phyloP scores from a whole-genome alignment of 2,113 vertebrate species.

The Phrynocephalus versicolor region DNA sequence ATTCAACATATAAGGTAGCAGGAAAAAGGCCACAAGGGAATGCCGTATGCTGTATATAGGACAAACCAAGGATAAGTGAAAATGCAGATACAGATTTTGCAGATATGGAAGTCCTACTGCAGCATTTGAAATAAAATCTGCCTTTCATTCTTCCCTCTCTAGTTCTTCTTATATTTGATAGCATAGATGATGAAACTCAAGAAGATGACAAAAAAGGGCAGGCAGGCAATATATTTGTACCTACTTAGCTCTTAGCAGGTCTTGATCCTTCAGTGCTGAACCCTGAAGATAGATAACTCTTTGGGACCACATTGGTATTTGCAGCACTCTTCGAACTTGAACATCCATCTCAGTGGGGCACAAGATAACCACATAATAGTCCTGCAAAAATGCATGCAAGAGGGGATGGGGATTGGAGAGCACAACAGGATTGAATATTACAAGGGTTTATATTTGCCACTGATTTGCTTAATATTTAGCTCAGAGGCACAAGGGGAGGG shows the following conservation, averaged over 20 bases:
- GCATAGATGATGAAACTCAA: background rate
- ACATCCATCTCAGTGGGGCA: conserved; percentile 86
- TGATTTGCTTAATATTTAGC: background rate
- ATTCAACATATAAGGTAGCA: too few species aligned
- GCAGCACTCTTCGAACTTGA: conserved; percentile 83
- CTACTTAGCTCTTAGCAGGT: conserved; percentile 86
- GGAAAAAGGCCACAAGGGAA: too few species aligned
- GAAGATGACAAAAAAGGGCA: background rate
- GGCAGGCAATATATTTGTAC: conserved; percentile 44
- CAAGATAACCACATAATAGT: conserved; percentile 85
- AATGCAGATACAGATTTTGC: too few species aligned
- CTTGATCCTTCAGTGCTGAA: conserved; percentile 87
- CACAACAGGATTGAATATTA: background rate
- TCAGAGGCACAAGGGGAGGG: background rate
- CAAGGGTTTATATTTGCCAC: background rate
- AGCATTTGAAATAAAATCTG: background rate
- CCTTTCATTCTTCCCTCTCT: background rate
- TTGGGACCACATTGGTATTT: conserved; percentile 88
- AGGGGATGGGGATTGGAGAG: background rate
- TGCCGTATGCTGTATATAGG: too few species aligned
- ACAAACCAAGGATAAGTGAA: too few species aligned
- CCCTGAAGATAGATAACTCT: conserved; percentile 87
- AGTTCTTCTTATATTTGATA: background rate
- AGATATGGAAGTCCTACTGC: too few species aligned
- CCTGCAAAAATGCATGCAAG: conserved; percentile 65